Conservation (phyloP, 2,888 invertebrate species). For the Temnothorax ravouxi region DNA sequence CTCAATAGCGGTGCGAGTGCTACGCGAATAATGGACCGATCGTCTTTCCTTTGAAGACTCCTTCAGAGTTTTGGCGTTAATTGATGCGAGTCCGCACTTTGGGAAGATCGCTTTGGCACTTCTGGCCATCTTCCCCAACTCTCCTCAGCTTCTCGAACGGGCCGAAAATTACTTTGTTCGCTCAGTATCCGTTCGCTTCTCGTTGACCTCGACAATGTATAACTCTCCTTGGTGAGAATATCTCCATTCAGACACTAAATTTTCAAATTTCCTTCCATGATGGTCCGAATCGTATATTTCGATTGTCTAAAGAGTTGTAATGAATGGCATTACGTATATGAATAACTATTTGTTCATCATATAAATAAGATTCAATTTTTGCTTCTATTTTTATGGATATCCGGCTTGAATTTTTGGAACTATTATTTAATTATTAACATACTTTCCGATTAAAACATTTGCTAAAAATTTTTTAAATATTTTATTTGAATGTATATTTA, state of each 20-base stretch:
- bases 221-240: constrained; percentile 31
- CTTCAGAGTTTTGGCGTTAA: constrained; percentile 81
- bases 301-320: constrained; percentile 28
- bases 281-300: neutral
- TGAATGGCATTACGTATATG: neutral
- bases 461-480: neutral
- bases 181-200: constrained; percentile 57
- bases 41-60: constrained; percentile 80
- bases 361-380: neutral
- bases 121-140: constrained; percentile 65
- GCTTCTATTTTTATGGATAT: neutral
- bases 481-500: neutral
- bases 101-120: constrained; percentile 74
- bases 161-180: constrained; percentile 78
- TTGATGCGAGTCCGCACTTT: constrained; percentile 81
- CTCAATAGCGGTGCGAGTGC: constrained; percentile 63
- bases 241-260: constrained; percentile 32
- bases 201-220: constrained; percentile 45
- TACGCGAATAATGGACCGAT: constrained; percentile 79
- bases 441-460: neutral
- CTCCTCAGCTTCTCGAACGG: constrained; percentile 68
- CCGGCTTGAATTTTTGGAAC: neutral
- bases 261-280: constrained; percentile 34
- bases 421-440: constrained; percentile 1
- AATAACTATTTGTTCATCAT: neutral